Evolutionary conservation across 2,797 vertebrate species (phyloP).

Genomic region (Siniperca undulata): DNA sequence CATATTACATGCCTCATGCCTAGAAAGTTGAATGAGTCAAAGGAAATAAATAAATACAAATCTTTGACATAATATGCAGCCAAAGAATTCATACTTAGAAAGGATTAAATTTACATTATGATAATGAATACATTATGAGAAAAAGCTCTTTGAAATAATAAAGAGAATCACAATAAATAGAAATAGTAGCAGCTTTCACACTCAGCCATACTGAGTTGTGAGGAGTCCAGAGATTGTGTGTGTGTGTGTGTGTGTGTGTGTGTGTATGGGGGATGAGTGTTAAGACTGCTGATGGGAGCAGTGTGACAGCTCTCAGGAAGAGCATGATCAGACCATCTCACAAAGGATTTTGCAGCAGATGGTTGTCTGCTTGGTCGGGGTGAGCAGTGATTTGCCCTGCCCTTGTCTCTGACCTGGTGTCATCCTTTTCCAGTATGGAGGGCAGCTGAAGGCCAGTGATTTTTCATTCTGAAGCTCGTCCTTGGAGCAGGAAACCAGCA

Average conservation of each 20-base stretch:
- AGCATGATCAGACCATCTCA: constrained; percentile 41
- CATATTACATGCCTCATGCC: background rate
- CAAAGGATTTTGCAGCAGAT: constrained; percentile 72
- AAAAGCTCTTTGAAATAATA: constrained; percentile 7
- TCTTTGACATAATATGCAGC: background rate
- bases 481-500: constrained; percentile 50
- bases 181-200: constrained; percentile 21
- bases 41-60: background rate
- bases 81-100: background rate
- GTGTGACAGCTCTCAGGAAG: constrained; percentile 41
- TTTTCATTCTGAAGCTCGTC: constrained; percentile 51
- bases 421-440: constrained; percentile 57
- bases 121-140: background rate
- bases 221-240: background rate
- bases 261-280: background rate
- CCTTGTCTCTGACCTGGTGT: constrained; percentile 72
- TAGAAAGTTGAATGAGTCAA: constrained; percentile 1
- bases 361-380: constrained; percentile 60
- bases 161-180: background rate
- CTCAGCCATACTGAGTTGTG: background rate
- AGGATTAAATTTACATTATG: constrained; percentile 7
- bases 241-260: background rate
- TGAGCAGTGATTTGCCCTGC: constrained; percentile 40
- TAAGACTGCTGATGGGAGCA: constrained; percentile 6
- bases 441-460: constrained; percentile 62